Percentiles rank a stretch among this genome's conserved stretches.
phyloP scores from a whole-genome alignment of 2,113 vertebrate species.

The Pongo abelii region DNA sequence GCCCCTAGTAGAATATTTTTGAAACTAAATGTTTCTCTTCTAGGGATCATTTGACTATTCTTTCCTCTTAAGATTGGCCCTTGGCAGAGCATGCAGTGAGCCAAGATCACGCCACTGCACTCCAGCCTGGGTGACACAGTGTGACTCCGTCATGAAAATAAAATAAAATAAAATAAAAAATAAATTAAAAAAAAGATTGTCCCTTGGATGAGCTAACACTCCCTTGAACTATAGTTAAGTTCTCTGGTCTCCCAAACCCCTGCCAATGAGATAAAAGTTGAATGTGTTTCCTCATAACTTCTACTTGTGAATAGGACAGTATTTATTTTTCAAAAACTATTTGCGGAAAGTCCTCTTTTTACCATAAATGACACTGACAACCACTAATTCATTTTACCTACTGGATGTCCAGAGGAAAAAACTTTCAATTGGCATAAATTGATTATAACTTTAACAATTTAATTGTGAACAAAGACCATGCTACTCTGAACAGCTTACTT shows the following conservation, averaged over 20 bases:
- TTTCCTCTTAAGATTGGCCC: neutral
- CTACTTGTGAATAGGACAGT: neutral
- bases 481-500: slow-evolving; percentile 8
- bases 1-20: neutral
- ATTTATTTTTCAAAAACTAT: neutral
- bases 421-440: neutral
- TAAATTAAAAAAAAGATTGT: neutral
- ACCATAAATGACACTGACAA: neutral
- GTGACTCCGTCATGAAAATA: too few species aligned
- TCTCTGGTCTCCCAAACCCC: neutral
- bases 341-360: neutral
- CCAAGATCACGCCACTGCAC: too few species aligned
- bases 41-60: neutral
- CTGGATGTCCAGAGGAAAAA: neutral
- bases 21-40: slow-evolving; percentile 21
- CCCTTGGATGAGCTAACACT: neutral
- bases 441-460: neutral
- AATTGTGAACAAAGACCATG: neutral
- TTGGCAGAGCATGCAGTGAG: neutral
- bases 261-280: neutral
- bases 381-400: neutral
- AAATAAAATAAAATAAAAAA: too few species aligned
- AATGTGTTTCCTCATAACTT: neutral
- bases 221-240: neutral
- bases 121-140: too few species aligned